Conservation (phyloP, 1,140 invertebrate species). For the Marisa cornuarietis region DNA sequence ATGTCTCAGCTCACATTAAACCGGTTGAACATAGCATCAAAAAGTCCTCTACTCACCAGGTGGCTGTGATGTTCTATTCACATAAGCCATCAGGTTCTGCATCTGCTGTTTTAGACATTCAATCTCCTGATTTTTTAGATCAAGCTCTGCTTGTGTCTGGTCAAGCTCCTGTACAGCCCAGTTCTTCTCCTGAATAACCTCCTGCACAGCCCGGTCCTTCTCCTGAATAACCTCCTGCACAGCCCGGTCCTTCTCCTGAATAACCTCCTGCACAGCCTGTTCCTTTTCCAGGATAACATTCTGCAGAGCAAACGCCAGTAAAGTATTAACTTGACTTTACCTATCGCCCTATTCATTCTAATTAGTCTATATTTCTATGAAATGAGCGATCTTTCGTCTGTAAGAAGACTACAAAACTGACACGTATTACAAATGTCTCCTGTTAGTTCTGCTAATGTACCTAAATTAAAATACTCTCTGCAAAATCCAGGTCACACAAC, state of each 20-base stretch:
- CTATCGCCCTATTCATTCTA: no score
- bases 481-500: no score
- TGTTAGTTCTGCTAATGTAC: no score
- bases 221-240: no score
- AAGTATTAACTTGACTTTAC: no score
- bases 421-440: no score
- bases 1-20: no score
- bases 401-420: no score
- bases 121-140: neutral
- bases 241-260: neutral
- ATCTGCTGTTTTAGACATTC: neutral
- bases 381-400: no score
- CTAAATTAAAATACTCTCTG: no score
- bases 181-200: neutral
- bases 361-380: no score
- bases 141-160: neutral
- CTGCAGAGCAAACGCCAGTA: no score
- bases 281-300: neutral
- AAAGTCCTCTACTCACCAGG: neutral
- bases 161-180: neutral
- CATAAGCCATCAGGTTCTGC: neutral
- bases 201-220: neutral
- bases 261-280: neutral
- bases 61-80: neutral
- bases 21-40: neutral